Base-by-base conservation (phyloP, 2,113 vertebrate genomes). In the Myiozetetes cayanensis region DNA sequence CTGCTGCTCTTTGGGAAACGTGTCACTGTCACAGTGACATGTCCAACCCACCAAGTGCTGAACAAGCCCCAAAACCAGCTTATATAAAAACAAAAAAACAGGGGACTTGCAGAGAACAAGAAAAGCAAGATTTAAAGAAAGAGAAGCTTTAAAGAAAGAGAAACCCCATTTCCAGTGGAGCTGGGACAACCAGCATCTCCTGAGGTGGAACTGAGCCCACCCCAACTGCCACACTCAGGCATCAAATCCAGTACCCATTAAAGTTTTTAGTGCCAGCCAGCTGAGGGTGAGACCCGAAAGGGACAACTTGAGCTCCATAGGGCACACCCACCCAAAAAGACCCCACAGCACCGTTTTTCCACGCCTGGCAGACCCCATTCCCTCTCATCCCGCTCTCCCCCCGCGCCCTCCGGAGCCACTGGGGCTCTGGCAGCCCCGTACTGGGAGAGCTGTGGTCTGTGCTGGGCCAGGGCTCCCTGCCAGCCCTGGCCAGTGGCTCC, bases 401-500 rank as follows among this genome's bases (percentile, higher is more conserved):
- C 87, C 27, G 19, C n/a, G 8, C 44, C 44, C 41, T 1, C 66
- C 13, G 22, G 37, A 68, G 88, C 1, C 23, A 39, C 76, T 10
- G 52, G 39, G 39, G 79, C 14, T 71, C 80, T 87, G 25, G 70
- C 71, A 91, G 92, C 92, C 91, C 30, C 82, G 25, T 12, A 18
- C 46, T n/a, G 77, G 89, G 59, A 21, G 23, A 72, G 67, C 96
- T 97, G 97, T 37, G 97, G 97, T 96, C 96, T 89, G 92, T 1
- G 5, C 95, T 47, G 94, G 81, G 94, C 95, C 89, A 85, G 93
- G 96, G 97, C 97, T 85, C 59, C 55, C 50, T 91, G 95, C 96
- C 96, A 96, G 90, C 82, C 75, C 39, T 31, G 10, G 11, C 96
- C 90, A 28, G 22, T 35, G 63, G 91, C 94, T 97, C 98, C 97